Percentiles rank a stretch among this genome's conserved stretches.
Conservation (phyloP, 2,888 invertebrate species). For the Napeogenes sylphis region DNA sequence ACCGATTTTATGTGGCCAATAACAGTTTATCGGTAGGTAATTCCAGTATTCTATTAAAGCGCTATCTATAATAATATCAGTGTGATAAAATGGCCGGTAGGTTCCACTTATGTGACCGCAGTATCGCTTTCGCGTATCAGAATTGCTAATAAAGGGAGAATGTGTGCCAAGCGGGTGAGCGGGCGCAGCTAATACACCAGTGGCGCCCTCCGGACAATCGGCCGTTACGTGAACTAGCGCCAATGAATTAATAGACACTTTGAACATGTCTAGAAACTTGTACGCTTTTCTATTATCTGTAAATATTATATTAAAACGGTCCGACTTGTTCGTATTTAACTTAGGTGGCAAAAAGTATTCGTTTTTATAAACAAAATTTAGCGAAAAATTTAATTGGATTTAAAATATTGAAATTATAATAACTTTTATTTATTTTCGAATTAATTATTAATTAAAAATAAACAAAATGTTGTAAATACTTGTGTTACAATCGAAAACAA, state of each 20-base stretch:
- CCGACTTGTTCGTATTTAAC: too few species aligned
- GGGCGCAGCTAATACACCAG: constrained; percentile 48
- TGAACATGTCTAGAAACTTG: constrained; percentile 2
- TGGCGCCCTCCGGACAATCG: constrained; percentile 52
- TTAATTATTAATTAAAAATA: too few species aligned
- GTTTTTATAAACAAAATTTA: too few species aligned
- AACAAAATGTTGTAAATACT: too few species aligned
- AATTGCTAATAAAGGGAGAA: constrained; percentile 72
- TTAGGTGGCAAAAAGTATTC: too few species aligned
- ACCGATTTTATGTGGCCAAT: constrained; percentile 61
- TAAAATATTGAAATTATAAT: too few species aligned
- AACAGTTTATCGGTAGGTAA: constrained; percentile 59
- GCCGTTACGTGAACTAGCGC: constrained; percentile 34
- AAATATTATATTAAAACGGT: background rate
- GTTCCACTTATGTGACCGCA: constrained; percentile 65
- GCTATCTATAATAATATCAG: constrained; percentile 53
- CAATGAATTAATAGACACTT: constrained; percentile 32
- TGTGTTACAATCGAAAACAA: too few species aligned
- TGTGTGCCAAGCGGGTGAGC: constrained; percentile 57
- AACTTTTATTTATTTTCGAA: too few species aligned
- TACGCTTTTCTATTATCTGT: background rate
- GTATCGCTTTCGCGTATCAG: constrained; percentile 72
- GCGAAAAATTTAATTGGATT: too few species aligned
- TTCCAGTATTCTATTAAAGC: constrained; percentile 64
- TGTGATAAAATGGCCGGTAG: constrained; percentile 63